Base-by-base conservation (phyloP, 2,113 vertebrate species). In the Macquaria ambigua region DNA sequence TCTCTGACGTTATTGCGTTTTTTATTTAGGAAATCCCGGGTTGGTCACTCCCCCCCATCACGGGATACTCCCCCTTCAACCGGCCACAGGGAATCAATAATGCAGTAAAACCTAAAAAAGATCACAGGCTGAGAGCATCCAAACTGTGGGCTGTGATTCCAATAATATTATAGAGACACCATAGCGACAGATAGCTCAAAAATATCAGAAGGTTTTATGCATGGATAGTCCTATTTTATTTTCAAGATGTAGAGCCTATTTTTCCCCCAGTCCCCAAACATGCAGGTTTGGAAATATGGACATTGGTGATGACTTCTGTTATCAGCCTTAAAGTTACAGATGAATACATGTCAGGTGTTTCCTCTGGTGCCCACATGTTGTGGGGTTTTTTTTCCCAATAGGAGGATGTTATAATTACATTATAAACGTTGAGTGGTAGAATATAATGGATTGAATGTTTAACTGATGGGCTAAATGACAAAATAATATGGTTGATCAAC, bases 11-110 rank as follows among this genome's bases (percentile, higher is more conserved):
- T 59, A 85, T 76, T 91, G 89, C 81, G 75, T 87, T 87, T 75
- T 76, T 83, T 84, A 82, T 85, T 82, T 85, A 93, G 92, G 92
- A 92, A 95, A 95, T 91, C 92, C 89, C 89, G 77, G 87, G 83
- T 81, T 85, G 84, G 87, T 90, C 90, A 89, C 93, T 79, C 92
- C 87, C 92, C 87, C 87, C 74, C 18, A 39, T 56, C 31, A 37
- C n/a, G 58, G 75, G 79, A 82, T 28, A 68, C 71, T 39, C 79
- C 70, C 81, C 59, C 69, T 64, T 74, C 62, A 75, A 23, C 48
- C 23, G 66, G 55, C 79, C 85, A 90, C 80, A 83, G 72, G 80
- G 81, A 70, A 66, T 78, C 31, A 69, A 75, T 83, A 90, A 93
- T 90, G 84, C 91, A 82, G 89, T 81, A 80, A 16, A 58, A 72